Conservation (phyloP, 2,113 vertebrate genomes). For the Empidonax alnorum region DNA sequence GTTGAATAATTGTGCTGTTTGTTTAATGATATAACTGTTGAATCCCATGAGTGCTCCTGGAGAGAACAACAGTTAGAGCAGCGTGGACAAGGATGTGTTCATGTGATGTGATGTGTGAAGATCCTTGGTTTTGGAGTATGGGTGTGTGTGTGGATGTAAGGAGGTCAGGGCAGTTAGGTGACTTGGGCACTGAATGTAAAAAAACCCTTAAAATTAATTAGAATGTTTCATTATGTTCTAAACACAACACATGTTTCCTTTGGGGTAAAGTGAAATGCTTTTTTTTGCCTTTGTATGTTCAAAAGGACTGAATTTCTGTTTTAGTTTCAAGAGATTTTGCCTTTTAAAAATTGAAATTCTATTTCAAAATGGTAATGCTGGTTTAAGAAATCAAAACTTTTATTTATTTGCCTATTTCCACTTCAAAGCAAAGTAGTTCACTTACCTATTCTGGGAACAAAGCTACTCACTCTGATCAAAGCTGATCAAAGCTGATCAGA, state of each 20-base stretch:
- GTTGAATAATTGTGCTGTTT: not conserved
- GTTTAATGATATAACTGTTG: not conserved
- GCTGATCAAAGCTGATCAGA: not conserved
- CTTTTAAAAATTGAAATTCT: not conserved
- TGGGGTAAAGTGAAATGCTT: not conserved
- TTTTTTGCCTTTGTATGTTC: not conserved
- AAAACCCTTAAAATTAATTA: not conserved
- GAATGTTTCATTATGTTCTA: not conserved
- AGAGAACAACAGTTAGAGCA: not conserved
- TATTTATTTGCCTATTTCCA: not conserved
- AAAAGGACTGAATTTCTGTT: not conserved
- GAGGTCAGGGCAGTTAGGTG: not conserved
- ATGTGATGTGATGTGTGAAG: not conserved
- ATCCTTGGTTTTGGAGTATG: not conserved
- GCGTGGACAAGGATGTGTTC: not conserved
- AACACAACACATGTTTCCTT: not conserved
- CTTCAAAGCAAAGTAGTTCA: not conserved
- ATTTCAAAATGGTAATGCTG: not conserved
- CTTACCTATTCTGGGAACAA: not conserved
- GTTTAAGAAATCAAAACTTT: not conserved
- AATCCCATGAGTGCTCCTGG: not conserved
- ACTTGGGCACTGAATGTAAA: not conserved
- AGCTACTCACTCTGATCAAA: not conserved
- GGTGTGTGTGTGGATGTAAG: not conserved
- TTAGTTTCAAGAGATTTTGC: not conserved